Percentiles rank a stretch among this genome's conserved stretches.
phyloP scores from a whole-genome alignment of 2,113 vertebrate species.

The Solea solea region DNA sequence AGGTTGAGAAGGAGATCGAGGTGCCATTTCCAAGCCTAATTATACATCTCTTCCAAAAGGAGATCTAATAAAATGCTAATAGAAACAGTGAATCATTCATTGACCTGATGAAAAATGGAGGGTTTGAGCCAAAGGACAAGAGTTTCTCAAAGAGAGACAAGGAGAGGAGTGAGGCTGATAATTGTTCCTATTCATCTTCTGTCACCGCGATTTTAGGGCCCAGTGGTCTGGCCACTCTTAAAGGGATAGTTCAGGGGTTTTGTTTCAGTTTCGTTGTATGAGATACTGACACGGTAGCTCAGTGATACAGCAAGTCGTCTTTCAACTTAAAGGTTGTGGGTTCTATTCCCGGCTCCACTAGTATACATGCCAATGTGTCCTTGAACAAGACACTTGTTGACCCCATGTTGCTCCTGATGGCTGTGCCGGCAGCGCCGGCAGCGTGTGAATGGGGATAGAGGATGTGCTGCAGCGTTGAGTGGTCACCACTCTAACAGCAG shows the following conservation, averaged over 20 bases:
- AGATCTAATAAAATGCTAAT: constrained; percentile 77
- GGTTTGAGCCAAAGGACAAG: constrained; percentile 60
- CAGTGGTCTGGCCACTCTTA: constrained; percentile 24
- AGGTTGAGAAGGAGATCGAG: constrained; percentile 25
- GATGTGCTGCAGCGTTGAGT: too few relatives aligned
- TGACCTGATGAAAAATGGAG: constrained; percentile 74
- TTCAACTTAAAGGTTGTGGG: too few relatives aligned
- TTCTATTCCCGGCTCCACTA: too few relatives aligned
- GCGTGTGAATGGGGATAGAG: too few relatives aligned
- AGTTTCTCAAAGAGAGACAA: constrained; percentile 60
- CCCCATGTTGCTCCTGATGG: too few relatives aligned
- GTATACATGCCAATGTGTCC: too few relatives aligned
- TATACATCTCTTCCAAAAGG: constrained; percentile 68
- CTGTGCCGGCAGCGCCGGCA: too few relatives aligned
- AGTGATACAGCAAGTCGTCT: too few relatives aligned
- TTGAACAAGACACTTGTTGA: too few relatives aligned
- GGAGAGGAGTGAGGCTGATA: constrained; percentile 56
- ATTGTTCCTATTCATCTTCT: constrained; percentile 80
- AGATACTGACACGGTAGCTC: too few relatives aligned
- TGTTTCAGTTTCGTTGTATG: too few relatives aligned
- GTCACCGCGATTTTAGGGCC: constrained; percentile 58
- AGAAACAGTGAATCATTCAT: constrained; percentile 80
- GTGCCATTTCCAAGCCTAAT: constrained; percentile 63
- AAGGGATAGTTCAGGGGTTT: neutral
- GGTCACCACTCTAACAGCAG: too few relatives aligned